Conservation (phyloP, 2,888 invertebrate species). For the Netelia melanura region DNA sequence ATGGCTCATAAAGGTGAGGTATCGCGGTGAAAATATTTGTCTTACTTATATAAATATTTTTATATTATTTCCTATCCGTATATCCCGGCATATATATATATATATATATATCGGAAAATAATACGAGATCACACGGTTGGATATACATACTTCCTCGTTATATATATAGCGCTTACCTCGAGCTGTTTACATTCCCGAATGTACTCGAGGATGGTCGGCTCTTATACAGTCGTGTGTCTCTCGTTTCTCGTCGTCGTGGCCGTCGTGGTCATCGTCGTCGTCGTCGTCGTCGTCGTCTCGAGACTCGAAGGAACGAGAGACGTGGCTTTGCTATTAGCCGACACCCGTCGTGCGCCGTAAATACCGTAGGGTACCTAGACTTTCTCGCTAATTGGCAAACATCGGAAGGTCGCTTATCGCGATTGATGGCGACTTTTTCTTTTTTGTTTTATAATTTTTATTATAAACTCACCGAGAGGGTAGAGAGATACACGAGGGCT, state of each 20-base stretch:
- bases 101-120: too few species aligned
- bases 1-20: constrained; percentile 18
- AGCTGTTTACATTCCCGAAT: constrained; percentile 49
- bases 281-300: constrained; percentile 43
- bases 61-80: too few species aligned
- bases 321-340: constrained; percentile 79
- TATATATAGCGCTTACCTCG: constrained; percentile 5
- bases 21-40: not conserved
- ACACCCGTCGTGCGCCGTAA: constrained; percentile 77
- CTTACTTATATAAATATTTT: too few species aligned
- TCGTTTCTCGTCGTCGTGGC: constrained; percentile 50
- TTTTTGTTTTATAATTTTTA: constrained; percentile 78
- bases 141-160: constrained; percentile 52
- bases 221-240: constrained; percentile 29
- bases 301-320: constrained; percentile 62
- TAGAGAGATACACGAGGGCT: constrained; percentile 41
- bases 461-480: constrained; percentile 72
- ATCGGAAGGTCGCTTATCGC: constrained; percentile 79
- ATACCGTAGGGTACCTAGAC: constrained; percentile 67
- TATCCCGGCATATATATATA: too few species aligned
- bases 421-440: constrained; percentile 80
- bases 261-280: constrained; percentile 38
- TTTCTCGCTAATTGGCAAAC: constrained; percentile 81
- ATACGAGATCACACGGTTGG: constrained; percentile 39
- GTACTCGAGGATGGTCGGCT: constrained; percentile 45